Evolutionary conservation across 2,888 invertebrate genomes (phyloP).

Genomic region (Chalcosyrphus nemorum): DNA sequence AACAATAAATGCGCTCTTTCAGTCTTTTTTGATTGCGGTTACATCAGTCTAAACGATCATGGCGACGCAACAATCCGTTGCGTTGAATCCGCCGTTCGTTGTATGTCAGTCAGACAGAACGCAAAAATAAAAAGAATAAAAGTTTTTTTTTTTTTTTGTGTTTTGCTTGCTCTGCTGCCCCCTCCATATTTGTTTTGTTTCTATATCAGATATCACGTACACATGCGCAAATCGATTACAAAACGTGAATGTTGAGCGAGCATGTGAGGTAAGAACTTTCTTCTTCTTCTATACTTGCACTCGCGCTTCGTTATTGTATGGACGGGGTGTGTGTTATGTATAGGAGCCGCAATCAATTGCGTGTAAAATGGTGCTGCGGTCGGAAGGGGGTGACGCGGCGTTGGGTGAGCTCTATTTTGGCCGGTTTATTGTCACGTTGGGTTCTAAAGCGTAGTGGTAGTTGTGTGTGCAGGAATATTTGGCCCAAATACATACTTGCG

Average conservation of each 20-base stretch:
- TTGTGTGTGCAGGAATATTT: background rate
- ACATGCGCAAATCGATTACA: slow-evolving; percentile 43
- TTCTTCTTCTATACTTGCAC: slow-evolving; percentile 20
- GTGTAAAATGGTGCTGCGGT: background rate
- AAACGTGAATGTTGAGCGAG: slow-evolving; percentile 14
- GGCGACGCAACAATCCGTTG: slow-evolving; percentile 2
- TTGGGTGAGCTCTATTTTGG: background rate
- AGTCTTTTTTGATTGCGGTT: background rate
- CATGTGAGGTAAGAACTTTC: slow-evolving; percentile 51
- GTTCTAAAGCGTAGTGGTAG: background rate
- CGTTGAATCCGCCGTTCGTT: background rate
- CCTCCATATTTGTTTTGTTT: background rate
- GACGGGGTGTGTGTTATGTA: no score
- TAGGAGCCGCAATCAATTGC: background rate
- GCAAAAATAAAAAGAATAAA: background rate
- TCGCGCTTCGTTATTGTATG: slow-evolving; percentile 13
- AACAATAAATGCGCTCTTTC: slow-evolving; percentile 4
- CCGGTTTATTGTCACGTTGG: background rate
- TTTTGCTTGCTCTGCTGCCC: no score
- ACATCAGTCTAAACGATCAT: slow-evolving; percentile 5
- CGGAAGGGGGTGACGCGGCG: background rate
- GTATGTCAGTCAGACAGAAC: background rate
- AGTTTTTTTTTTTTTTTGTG: background rate
- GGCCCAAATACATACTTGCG: slow-evolving; percentile 33
- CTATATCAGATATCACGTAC: slow-evolving; percentile 1